phyloP scores from a whole-genome alignment of 2,888 invertebrate species.

The Caenorhabditis macrosperma region DNA sequence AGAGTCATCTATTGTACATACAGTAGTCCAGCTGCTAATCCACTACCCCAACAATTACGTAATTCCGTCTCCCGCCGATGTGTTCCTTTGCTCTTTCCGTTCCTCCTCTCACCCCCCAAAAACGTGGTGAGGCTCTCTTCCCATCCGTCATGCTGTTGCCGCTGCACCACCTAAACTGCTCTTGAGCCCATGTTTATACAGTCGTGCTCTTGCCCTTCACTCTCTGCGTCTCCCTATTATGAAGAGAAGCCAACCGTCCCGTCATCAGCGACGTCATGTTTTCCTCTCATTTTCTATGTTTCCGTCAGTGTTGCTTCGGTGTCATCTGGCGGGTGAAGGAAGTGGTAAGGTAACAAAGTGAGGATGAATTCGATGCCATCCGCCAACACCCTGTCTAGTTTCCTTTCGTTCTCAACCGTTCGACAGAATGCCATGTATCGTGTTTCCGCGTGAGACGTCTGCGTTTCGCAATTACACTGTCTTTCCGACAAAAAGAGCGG shows the following conservation, averaged over 20 bases:
- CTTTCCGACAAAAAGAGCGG: neutral
- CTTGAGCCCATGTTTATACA: slow-evolving; percentile 57
- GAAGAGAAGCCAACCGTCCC: slow-evolving; percentile 23
- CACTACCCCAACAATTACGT: slow-evolving; percentile 27
- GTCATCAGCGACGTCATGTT: slow-evolving; percentile 32
- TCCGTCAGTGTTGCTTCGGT: slow-evolving; percentile 13
- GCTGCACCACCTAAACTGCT: slow-evolving; percentile 47
- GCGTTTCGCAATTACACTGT: slow-evolving; percentile 42
- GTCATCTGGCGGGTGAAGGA: slow-evolving; percentile 36
- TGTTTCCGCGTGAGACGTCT: slow-evolving; percentile 40
- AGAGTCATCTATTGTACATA: neutral
- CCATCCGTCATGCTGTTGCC: slow-evolving; percentile 41
- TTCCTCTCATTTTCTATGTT: slow-evolving; percentile 10
- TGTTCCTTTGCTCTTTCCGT: slow-evolving; percentile 20
- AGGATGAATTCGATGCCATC: slow-evolving; percentile 39
- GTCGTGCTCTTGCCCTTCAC: slow-evolving; percentile 41
- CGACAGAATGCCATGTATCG: slow-evolving; percentile 47
- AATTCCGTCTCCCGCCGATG: slow-evolving; percentile 2
- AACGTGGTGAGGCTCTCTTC: slow-evolving; percentile 44
- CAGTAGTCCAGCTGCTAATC: slow-evolving; percentile 13
- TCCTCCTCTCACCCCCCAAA: neutral
- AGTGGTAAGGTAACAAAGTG: slow-evolving; percentile 56
- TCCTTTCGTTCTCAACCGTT: slow-evolving; percentile 35
- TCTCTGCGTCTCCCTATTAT: slow-evolving; percentile 25
- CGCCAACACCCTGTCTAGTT: slow-evolving; percentile 30